These are phyloP conservation scores for Drosophila histrio DNA, from an alignment of 2,888 invertebrate species.

Conservation along the genomic window DNA sequence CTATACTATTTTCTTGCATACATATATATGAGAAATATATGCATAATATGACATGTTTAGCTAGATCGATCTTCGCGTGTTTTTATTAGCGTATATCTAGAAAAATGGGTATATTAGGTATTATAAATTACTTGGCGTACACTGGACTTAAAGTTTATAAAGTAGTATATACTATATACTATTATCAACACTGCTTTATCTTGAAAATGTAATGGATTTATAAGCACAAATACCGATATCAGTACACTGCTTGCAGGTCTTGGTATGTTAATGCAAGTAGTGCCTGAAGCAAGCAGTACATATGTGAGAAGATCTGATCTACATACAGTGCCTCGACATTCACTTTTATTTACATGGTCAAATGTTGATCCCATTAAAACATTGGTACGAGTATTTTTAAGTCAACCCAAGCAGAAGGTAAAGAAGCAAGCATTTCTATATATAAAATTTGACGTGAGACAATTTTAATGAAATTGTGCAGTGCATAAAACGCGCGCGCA, in stretches of 20 bases:
- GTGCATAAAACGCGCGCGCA: conserved; percentile 18
- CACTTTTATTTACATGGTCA: not conserved
- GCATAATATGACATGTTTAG: conserved; percentile 1
- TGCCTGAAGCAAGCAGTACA: too few relatives aligned
- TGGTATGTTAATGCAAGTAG: too few relatives aligned
- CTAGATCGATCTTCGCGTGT: not conserved
- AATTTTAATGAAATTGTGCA: conserved; percentile 29
- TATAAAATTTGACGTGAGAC: conserved; percentile 9
- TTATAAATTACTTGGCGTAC: not conserved
- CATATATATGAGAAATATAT: not conserved
- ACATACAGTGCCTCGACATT: too few relatives aligned
- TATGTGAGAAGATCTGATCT: too few relatives aligned
- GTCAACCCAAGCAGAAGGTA: not conserved
- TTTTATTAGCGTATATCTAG: not conserved
- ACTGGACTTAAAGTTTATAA: not conserved
- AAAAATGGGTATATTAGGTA: not conserved
- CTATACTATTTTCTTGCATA: not conserved
- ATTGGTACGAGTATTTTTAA: conserved; percentile 2
- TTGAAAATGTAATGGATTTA: too few relatives aligned
- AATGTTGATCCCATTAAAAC: not conserved
- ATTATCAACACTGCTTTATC: too few relatives aligned
- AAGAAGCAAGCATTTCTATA: not conserved
- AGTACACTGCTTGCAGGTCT: too few relatives aligned
- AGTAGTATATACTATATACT: too few relatives aligned
- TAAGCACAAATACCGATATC: too few relatives aligned